A percentile compares a stretch with the other conserved stretches of the same genome.
Conservation (phyloP, 1,140 invertebrate species). For the Drosophila pallidifrons region DNA sequence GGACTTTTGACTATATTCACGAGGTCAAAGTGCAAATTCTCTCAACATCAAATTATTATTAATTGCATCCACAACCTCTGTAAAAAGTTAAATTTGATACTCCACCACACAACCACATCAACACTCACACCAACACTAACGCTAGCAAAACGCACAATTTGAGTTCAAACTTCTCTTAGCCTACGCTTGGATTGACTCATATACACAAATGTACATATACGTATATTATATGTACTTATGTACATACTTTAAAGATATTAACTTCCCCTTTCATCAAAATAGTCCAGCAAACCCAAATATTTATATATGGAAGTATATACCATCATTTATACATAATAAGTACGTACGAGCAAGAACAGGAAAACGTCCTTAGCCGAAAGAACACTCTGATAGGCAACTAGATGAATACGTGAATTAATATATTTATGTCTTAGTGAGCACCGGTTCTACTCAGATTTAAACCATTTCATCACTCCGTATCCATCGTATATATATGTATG, state of each 20-base stretch:
- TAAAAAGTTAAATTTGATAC: background rate
- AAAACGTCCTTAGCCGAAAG: no score
- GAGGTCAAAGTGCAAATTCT: no score
- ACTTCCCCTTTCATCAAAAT: slow-evolving; percentile 19
- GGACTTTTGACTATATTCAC: no score
- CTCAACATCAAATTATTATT: no score
- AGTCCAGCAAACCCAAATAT: background rate
- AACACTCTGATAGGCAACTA: no score
- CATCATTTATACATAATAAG: background rate
- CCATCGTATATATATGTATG: slow-evolving; percentile 8
- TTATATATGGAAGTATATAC: slow-evolving; percentile 10
- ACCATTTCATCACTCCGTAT: background rate
- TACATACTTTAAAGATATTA: slow-evolving; percentile 4
- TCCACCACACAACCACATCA: background rate
- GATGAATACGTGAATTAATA: no score
- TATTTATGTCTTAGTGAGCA: no score
- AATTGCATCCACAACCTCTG: no score
- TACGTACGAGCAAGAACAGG: background rate
- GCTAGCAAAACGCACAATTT: background rate
- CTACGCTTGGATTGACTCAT: background rate
- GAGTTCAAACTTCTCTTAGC: slow-evolving; percentile 16
- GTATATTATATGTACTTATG: slow-evolving; percentile 1
- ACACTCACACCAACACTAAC: slow-evolving; percentile 3
- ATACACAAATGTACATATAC: slow-evolving; percentile 1
- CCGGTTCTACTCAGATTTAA: no score